These are phyloP conservation scores for Aelia acuminata DNA, from an alignment of 2,888 invertebrate species.

Conservation along the genomic window DNA sequence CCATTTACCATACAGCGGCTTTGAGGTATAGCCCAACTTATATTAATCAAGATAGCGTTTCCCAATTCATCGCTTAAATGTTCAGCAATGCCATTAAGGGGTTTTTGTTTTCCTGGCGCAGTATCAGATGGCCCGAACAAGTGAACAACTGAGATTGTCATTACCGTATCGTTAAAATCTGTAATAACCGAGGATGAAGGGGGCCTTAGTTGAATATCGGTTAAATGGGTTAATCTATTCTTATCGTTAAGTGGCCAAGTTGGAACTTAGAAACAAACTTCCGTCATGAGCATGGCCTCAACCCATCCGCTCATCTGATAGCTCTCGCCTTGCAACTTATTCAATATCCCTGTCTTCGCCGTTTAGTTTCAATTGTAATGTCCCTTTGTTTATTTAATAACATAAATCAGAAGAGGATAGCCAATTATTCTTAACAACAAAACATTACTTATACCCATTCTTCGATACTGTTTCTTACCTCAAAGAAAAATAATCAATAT, in stretches of 20 bases:
- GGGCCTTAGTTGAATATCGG: constrained; percentile 44
- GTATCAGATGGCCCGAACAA: background rate
- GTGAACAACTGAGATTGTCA: constrained; percentile 24
- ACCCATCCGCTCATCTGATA: background rate
- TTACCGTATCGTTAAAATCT: constrained; percentile 41
- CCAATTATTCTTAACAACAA: too few species aligned
- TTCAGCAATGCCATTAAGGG: background rate
- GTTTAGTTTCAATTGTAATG: constrained; percentile 13
- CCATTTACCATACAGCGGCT: too few species aligned
- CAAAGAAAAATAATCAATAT: too few species aligned
- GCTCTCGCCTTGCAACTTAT: background rate
- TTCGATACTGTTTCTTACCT: too few species aligned
- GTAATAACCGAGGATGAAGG: constrained; percentile 35
- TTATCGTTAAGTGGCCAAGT: constrained; percentile 45
- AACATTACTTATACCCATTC: too few species aligned
- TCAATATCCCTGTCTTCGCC: constrained; percentile 2
- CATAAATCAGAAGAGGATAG: background rate
- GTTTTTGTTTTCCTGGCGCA: background rate
- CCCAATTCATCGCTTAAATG: background rate
- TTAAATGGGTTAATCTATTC: constrained; percentile 32
- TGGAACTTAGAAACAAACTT: constrained; percentile 20
- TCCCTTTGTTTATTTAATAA: background rate
- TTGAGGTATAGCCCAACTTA: too few species aligned
- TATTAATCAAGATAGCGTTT: background rate
- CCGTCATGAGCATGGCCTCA: background rate